Percentiles rank a stretch among this genome's conserved stretches.
phyloP scores from a whole-genome alignment of 2,797 vertebrate species.

The Pyrocephalus nanus region DNA sequence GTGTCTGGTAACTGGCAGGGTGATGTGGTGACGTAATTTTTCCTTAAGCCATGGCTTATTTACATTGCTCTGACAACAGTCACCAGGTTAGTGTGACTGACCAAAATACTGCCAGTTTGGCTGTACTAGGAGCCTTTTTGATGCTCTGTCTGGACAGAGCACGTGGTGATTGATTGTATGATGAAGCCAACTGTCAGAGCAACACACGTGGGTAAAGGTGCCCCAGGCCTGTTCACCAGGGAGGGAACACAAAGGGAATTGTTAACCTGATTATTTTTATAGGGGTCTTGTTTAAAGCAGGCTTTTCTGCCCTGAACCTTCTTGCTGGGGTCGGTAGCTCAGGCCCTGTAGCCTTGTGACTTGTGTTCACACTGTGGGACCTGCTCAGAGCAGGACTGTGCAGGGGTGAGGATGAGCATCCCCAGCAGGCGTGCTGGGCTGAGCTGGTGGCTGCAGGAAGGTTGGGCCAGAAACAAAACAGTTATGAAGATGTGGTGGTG shows the following conservation, averaged over 20 bases:
- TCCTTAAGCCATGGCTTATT: slow-evolving; percentile 11
- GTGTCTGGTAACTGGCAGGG: slow-evolving; percentile 33
- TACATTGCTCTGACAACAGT: background rate
- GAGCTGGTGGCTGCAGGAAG: background rate
- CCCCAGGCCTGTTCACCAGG: background rate
- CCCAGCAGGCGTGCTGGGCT: fast-evolving
- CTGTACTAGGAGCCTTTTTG: background rate
- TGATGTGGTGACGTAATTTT: background rate
- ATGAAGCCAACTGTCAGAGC: slow-evolving; percentile 3
- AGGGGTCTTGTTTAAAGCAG: background rate
- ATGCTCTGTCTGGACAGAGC: slow-evolving; percentile 52
- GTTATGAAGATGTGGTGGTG: background rate
- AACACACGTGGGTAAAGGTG: background rate
- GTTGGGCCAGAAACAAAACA: background rate
- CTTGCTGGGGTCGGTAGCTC: background rate
- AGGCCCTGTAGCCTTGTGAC: background rate
- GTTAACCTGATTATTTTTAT: slow-evolving; percentile 25
- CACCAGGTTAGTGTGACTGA: slow-evolving; percentile 38
- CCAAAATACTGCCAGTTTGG: slow-evolving; percentile 41
- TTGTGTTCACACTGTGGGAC: background rate
- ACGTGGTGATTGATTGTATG: background rate
- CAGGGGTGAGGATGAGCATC: background rate
- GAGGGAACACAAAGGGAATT: slow-evolving; percentile 41
- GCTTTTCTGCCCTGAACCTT: slow-evolving; percentile 9
- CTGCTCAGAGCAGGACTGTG: background rate